These are phyloP conservation scores for Heterotis niloticus DNA, from an alignment of 2,113 vertebrate species.

Conservation along the genomic window DNA sequence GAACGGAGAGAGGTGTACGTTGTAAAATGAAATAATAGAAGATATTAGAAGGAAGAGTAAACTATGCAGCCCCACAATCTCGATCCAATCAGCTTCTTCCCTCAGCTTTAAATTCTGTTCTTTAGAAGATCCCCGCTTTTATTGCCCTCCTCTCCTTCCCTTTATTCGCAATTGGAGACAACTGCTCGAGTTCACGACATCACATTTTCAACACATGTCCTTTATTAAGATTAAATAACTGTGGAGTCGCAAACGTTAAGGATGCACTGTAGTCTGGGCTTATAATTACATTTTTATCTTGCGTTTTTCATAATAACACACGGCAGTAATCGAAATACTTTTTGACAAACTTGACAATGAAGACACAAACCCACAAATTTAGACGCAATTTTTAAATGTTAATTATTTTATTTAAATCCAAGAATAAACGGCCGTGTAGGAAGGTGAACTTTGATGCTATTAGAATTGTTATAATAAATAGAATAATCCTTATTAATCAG, in stretches of 20 bases:
- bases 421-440: too few relatives aligned
- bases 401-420: too few relatives aligned
- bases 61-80: background rate
- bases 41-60: background rate
- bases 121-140: conserved; percentile 23
- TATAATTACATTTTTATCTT: background rate
- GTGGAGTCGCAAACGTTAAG: conserved; percentile 28
- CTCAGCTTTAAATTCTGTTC: background rate
- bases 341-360: too few relatives aligned
- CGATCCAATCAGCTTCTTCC: background rate
- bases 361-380: background rate
- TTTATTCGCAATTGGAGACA: conserved; percentile 39
- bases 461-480: too few relatives aligned
- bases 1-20: background rate
- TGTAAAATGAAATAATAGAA: background rate
- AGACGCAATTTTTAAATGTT: background rate
- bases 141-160: conserved; percentile 41
- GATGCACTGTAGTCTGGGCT: background rate
- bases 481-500: too few relatives aligned
- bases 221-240: conserved; percentile 41
- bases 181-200: conserved; percentile 36
- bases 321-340: too few relatives aligned
- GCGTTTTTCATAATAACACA: too few relatives aligned
- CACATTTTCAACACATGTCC: conserved; percentile 64
- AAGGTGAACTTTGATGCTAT: too few relatives aligned